A percentile compares a stretch with the other conserved stretches of the same genome.
Evolutionary conservation across 2,888 invertebrate species (phyloP).

Genomic region (Plebejus anna): DNA sequence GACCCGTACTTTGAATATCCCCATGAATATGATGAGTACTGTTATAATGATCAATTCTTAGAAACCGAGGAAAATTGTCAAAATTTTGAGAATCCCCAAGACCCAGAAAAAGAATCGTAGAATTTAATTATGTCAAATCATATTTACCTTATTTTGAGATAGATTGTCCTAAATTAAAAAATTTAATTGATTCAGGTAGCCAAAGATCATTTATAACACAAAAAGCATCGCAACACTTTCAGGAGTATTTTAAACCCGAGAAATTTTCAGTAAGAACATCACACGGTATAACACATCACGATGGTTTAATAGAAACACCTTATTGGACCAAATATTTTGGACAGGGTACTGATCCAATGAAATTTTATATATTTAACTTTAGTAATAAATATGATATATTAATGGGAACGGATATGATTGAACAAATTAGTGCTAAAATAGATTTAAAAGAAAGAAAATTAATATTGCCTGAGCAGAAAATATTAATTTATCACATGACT

Average conservation of each 20-base stretch:
- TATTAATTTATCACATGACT: constrained; percentile 35
- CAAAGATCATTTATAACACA: constrained; percentile 35
- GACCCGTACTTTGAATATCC: not conserved
- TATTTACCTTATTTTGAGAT: constrained; percentile 34
- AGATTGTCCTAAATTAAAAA: constrained; percentile 33
- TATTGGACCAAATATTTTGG: no score
- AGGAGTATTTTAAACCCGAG: constrained; percentile 32
- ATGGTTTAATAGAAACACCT: constrained; percentile 33
- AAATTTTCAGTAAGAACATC: constrained; percentile 34
- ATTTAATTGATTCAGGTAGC: constrained; percentile 35
- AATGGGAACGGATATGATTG: no score
- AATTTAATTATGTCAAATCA: no score
- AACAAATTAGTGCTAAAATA: no score
- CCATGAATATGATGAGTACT: not conserved
- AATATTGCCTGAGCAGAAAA: no score
- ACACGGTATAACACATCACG: constrained; percentile 32
- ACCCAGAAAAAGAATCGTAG: not conserved
- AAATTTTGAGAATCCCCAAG: not conserved
- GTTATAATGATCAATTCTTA: not conserved
- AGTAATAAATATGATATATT: no score
- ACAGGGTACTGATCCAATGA: no score
- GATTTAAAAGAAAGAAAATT: no score
- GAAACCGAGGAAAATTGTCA: not conserved
- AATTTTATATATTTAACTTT: no score
- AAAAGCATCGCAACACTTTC: constrained; percentile 31